Evolutionary conservation across 2,113 vertebrate species (phyloP).

Genomic region (Syrrhaptes paradoxus): DNA sequence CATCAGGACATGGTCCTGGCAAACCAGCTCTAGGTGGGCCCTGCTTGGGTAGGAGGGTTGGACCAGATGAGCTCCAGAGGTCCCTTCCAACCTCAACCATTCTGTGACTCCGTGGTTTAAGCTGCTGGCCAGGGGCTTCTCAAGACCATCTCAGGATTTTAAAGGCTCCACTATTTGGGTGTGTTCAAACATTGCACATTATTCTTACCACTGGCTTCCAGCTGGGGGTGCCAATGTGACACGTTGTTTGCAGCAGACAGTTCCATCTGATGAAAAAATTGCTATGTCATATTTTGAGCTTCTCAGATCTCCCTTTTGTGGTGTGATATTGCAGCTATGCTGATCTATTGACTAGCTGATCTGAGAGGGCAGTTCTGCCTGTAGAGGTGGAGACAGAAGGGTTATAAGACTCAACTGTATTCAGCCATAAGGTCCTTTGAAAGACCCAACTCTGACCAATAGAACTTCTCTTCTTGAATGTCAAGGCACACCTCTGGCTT

Average conservation of each 20-base stretch:
- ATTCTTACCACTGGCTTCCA: background rate
- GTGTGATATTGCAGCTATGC: background rate
- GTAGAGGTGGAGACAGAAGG: background rate
- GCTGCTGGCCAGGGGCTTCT: background rate
- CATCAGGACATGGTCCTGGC: background rate
- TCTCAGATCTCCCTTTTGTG: background rate
- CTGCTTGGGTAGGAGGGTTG: background rate
- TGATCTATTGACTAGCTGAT: background rate
- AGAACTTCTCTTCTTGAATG: background rate
- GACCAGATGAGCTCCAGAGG: background rate
- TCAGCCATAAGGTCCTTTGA: background rate
- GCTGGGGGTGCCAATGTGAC: background rate
- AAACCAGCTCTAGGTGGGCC: background rate
- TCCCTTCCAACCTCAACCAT: background rate
- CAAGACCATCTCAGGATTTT: background rate
- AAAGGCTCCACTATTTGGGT: background rate
- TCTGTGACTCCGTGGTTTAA: background rate
- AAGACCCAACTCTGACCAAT: background rate
- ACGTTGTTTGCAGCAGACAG: background rate
- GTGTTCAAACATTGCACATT: background rate
- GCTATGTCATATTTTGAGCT: background rate
- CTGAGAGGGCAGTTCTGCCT: background rate
- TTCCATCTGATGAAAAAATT: background rate
- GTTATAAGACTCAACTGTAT: background rate
- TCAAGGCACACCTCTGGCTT: background rate